Conservation (phyloP, 2,888 invertebrate genomes). For the Glyphotaelius pellucidus region DNA sequence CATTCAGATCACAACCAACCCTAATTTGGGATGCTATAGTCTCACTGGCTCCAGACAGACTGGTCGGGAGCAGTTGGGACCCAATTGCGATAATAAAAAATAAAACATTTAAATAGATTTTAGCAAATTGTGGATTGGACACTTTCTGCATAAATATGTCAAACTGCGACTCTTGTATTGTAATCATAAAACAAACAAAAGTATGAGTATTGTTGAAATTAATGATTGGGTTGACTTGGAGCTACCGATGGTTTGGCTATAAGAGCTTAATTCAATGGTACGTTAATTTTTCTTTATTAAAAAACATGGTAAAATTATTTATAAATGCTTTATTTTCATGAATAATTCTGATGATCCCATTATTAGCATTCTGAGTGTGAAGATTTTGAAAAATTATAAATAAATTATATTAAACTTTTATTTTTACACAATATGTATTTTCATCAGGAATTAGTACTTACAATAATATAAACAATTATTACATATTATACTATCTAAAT, state of each 20-base stretch:
- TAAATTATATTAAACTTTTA: background rate
- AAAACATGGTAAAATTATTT: too few relatives aligned
- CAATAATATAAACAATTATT: background rate
- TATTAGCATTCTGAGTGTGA: background rate
- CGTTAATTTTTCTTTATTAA: background rate
- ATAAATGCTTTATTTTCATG: background rate
- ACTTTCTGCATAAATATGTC: too few relatives aligned
- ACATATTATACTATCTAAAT: background rate
- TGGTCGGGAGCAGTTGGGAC: too few relatives aligned
- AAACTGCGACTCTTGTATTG: too few relatives aligned
- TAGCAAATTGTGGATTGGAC: too few relatives aligned
- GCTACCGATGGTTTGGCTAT: background rate
- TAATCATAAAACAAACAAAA: too few relatives aligned
- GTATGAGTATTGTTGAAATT: background rate
- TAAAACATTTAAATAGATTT: too few relatives aligned
- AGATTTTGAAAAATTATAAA: background rate
- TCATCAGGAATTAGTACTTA: background rate
- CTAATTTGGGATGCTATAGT: too few relatives aligned
- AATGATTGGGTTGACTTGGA: background rate
- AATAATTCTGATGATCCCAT: background rate
- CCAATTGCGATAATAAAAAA: too few relatives aligned
- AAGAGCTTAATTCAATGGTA: background rate
- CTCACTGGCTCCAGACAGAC: too few relatives aligned
- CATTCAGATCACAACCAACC: too few relatives aligned
- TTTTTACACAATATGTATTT: background rate